Percentiles rank a stretch among this genome's conserved stretches.
Conservation (phyloP, 2,888 invertebrate species). For the Hetaerina titia region DNA sequence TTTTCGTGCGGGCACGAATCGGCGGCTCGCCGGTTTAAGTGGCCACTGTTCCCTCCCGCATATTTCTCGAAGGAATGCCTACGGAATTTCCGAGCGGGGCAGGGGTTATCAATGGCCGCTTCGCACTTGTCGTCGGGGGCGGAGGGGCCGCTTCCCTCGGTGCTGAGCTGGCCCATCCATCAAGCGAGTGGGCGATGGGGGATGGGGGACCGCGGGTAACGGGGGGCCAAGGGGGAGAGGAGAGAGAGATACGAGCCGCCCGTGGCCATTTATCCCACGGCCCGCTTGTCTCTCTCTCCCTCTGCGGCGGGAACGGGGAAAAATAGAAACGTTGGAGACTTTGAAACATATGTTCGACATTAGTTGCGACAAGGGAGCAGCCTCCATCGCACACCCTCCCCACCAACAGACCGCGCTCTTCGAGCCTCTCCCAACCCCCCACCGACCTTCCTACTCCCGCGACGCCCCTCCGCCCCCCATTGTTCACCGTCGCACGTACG, state of each 20-base stretch:
- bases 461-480: neutral
- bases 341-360: conserved; percentile 53
- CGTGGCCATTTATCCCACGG: neutral
- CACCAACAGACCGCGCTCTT: neutral
- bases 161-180: neutral
- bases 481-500: neutral
- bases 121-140: neutral
- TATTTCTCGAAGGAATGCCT: neutral
- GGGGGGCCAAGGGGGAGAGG: neutral
- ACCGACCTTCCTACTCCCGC: neutral
- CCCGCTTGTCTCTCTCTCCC: neutral
- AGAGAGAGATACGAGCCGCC: neutral
- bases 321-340: conserved; percentile 27
- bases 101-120: neutral
- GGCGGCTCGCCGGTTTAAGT: neutral
- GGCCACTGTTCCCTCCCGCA: neutral
- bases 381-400: neutral
- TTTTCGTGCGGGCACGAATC: neutral
- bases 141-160: neutral
- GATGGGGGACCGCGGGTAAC: neutral
- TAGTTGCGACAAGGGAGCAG: neutral
- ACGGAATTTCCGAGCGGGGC: neutral
- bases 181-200: neutral
- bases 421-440: neutral
- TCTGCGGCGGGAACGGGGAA: neutral